These are phyloP conservation scores for Leptoclinus maculatus DNA, from an alignment of 2,797 vertebrate species.

Conservation along the genomic window DNA sequence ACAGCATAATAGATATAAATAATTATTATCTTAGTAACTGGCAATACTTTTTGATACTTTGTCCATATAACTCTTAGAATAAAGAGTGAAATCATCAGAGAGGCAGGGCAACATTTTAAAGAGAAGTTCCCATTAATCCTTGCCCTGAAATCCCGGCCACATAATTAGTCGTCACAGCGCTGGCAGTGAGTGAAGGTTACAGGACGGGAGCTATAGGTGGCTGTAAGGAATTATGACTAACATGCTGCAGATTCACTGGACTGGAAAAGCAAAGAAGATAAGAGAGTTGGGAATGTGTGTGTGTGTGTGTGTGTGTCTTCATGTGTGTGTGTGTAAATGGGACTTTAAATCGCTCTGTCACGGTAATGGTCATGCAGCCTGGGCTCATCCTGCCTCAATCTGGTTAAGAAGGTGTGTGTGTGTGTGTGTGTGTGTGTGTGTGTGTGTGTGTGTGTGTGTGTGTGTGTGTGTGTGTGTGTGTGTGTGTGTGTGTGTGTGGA, in stretches of 20 bases:
- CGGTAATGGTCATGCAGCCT: conserved; percentile 38
- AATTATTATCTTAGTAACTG: background rate
- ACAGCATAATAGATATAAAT: background rate
- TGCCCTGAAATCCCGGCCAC: conserved; percentile 11
- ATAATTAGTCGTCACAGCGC: conserved; percentile 45
- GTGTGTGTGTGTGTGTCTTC: conserved; percentile 7
- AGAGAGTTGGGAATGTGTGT: conserved; percentile 28
- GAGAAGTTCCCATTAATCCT: conserved; percentile 10
- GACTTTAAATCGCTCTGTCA: conserved; percentile 66
- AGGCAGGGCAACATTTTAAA: background rate
- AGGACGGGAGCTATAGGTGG: conserved; percentile 33
- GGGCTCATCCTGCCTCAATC: conserved; percentile 46
- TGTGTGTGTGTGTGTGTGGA: background rate
- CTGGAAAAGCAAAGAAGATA: conserved; percentile 45
- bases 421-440: background rate
- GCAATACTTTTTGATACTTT: background rate
- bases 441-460: conserved; percentile 6
- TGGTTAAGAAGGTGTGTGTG: conserved; percentile 29
- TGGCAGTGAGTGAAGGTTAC: conserved; percentile 31
- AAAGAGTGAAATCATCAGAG: background rate
- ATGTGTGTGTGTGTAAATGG: conserved; percentile 29
- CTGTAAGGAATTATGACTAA: conserved; percentile 35
- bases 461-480: background rate
- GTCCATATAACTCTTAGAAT: background rate
- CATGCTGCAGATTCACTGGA: conserved; percentile 39